Base-by-base conservation (phyloP, 2,888 invertebrate genomes). In the Oligia strigilis region DNA sequence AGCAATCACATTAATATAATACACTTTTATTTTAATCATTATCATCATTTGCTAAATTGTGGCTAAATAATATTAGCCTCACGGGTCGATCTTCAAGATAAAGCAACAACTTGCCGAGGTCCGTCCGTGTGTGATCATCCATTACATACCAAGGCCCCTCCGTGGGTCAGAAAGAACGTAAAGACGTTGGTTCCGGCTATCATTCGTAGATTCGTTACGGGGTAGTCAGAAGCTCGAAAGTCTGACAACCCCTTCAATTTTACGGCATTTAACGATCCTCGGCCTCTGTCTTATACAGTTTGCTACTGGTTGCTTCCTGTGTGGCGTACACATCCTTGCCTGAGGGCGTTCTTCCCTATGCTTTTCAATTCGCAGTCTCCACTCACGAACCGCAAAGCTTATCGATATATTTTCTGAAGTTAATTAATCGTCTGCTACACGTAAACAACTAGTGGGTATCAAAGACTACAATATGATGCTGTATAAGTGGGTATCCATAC, bases 401-500 rank as follows among this genome's bases (percentile, higher is more conserved):
- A 19, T 55, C 11, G 13, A 9, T 8, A 36, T 36, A 80, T 29
- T 52, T 60, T 55, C 17, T n/a, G 4, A 64, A 46, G 8, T 17
- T 23, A 36, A 36, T 36, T 19, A 64, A 52, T 36, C n/a, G 2
- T 82, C 11, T 60, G 4, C 55, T 73, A 46, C 11, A 40, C 4
- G 2, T 55, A 17, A 69, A 36, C 4, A 46, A 46, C 11, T 40
- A 36, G 6, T 14, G 17, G 11, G 29, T 29, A 29, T 29, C 29
- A 29, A 29, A 29, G 29, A 29, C 29, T 29, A 29, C 29, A 29
- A 29, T 29, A 29, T 29, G 29, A 29, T 29, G 1, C 29, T 29
- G 29, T 29, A 29, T 29, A 29, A 29, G 29, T 29, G 29, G 29
- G 5, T 36, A 36, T 40, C 6, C 49, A 66, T 84, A 96, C 97